These are phyloP conservation scores for Xyrichtys novacula DNA, from an alignment of 2,797 vertebrate species.

Conservation along the genomic window DNA sequence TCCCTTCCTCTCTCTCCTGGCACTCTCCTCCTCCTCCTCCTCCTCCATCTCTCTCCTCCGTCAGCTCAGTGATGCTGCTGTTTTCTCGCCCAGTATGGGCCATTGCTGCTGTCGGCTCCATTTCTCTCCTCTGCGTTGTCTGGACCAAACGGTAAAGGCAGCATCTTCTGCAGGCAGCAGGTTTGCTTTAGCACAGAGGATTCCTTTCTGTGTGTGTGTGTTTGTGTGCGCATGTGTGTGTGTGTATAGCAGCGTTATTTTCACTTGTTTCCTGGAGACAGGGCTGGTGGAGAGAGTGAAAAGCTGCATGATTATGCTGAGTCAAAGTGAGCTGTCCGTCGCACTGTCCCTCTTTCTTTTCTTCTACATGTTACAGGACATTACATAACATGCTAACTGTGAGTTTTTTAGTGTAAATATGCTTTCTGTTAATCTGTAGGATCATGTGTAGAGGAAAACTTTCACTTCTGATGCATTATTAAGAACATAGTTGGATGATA, in stretches of 20 bases:
- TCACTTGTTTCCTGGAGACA: conserved; percentile 56
- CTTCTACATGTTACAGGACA: conserved; percentile 23
- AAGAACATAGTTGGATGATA: not conserved
- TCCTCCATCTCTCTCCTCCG: conserved; percentile 38
- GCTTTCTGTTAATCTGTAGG: not conserved
- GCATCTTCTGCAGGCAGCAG: conserved; percentile 47
- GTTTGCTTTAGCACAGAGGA: conserved; percentile 37
- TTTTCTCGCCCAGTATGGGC: conserved; percentile 79
- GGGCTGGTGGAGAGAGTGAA: conserved; percentile 27
- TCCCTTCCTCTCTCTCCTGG: conserved; percentile 8
- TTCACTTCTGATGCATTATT: not conserved
- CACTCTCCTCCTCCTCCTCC: too few species aligned
- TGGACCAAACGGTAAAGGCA: conserved; percentile 89
- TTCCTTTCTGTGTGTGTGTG: conserved; percentile 33
- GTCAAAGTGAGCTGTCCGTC: conserved; percentile 70
- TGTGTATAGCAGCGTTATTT: conserved; percentile 25
- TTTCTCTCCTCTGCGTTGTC: conserved; percentile 83
- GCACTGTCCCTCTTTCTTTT: conserved; percentile 27
- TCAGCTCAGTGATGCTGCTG: conserved; percentile 80
- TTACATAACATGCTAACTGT: conserved; percentile 32
- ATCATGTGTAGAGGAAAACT: not conserved
- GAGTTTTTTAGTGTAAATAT: conserved; percentile 16
- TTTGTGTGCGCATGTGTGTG: conserved; percentile 58
- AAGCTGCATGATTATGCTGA: conserved; percentile 76
- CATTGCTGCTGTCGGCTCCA: conserved; percentile 88